Conservation (phyloP, 92 coral and sea anemone genomes). For the Porites divaricata region DNA sequence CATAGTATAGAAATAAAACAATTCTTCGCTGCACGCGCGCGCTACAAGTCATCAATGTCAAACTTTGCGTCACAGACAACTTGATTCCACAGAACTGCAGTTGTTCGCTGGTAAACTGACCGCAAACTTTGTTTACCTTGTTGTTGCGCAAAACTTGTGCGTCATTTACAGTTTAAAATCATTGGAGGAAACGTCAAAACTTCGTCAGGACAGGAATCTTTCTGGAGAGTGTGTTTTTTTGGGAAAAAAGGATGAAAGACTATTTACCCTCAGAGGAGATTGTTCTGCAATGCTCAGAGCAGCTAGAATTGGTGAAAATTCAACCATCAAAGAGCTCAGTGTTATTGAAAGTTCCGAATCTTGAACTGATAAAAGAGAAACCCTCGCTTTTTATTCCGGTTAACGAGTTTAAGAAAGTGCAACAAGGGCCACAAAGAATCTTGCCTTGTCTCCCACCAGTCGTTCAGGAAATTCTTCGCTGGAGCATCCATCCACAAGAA, state of each 20-base stretch:
- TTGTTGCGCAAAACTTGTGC: constrained; percentile 3
- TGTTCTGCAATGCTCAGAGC: background rate
- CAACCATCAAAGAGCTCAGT: background rate
- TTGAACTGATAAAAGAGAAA: background rate
- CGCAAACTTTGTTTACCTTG: background rate
- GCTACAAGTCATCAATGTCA: constrained; percentile 11
- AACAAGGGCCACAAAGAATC: background rate
- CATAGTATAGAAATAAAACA: background rate
- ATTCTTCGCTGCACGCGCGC: constrained; percentile 5
- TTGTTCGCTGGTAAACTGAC: constrained; percentile 3
- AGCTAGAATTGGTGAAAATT: background rate
- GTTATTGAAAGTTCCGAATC: background rate
- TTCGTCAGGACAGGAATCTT: background rate
- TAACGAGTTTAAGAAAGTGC: constrained; percentile 3
- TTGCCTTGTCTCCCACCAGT: constrained; percentile 11
- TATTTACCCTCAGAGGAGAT: background rate
- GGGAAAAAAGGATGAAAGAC: background rate
- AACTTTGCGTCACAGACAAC: constrained; percentile 18
- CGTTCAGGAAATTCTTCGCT: constrained; percentile 10
- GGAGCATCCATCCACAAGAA: constrained; percentile 7
- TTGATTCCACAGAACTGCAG: background rate
- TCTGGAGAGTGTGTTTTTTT: too few relatives aligned
- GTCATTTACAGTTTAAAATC: background rate
- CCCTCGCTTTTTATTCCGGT: background rate
- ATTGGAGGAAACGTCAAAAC: background rate